phyloP scores from a whole-genome alignment of 2,113 vertebrate species.

The Hippolais icterina region DNA sequence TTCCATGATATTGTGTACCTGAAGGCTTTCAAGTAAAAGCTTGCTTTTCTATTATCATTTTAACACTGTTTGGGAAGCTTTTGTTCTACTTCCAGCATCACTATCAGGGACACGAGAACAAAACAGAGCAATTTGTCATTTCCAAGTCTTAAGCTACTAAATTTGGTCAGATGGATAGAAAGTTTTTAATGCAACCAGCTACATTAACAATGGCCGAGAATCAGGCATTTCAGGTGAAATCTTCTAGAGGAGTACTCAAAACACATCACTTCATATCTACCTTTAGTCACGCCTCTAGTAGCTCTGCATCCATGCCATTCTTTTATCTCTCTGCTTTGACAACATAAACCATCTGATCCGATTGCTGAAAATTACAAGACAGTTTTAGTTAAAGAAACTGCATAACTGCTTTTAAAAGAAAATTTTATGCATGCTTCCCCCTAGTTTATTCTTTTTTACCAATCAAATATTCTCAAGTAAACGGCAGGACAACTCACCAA shows the following conservation, averaged over 20 bases:
- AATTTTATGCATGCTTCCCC: background rate
- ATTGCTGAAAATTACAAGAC: constrained; percentile 81
- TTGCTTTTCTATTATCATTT: background rate
- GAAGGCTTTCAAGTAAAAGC: background rate
- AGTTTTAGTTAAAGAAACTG: background rate
- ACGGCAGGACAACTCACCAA: constrained; percentile 81
- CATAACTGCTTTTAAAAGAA: background rate
- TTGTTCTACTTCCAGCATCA: background rate
- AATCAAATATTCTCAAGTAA: background rate
- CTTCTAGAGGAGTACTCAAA: background rate
- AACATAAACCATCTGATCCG: constrained; percentile 92
- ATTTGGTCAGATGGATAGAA: background rate
- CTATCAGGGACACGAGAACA: background rate
- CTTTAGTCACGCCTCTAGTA: constrained; percentile 90
- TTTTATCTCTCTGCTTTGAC: constrained; percentile 97
- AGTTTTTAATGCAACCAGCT: background rate
- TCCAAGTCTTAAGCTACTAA: background rate
- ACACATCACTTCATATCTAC: constrained; percentile 55
- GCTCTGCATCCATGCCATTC: constrained; percentile 98
- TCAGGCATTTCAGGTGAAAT: background rate
- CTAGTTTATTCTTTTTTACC: background rate
- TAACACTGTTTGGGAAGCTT: background rate
- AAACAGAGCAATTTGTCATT: background rate
- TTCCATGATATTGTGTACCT: background rate
- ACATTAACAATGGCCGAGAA: background rate